Evolutionary conservation across 2,797 vertebrate genomes (phyloP).

Genomic region (Micrastur ruficollis): DNA sequence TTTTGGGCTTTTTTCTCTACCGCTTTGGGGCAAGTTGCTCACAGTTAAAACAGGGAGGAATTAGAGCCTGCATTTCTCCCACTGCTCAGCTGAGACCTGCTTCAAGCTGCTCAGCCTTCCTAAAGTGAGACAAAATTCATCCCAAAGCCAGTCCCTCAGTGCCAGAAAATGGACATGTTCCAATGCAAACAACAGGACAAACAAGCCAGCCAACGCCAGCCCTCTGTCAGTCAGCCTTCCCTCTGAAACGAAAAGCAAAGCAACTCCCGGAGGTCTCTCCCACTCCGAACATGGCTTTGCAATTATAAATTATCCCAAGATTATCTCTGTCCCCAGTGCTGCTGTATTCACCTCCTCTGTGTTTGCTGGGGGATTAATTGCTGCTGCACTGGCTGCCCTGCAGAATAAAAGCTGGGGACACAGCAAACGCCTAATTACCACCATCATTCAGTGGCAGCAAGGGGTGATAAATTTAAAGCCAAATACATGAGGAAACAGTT

Average conservation of each 20-base stretch:
- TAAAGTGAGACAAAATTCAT: background rate
- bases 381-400: constrained; percentile 1
- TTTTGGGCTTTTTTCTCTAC: background rate
- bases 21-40: background rate
- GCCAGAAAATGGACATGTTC: background rate
- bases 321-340: background rate
- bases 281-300: background rate
- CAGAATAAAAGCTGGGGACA: background rate
- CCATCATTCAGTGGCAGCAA: background rate
- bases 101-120: background rate
- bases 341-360: background rate
- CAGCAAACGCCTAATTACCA: constrained; percentile 14
- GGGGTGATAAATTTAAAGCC: constrained; percentile 8
- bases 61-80: background rate
- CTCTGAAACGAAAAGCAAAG: background rate
- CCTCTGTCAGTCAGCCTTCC: background rate
- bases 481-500: background rate
- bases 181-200: constrained; percentile 7
- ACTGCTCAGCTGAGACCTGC: background rate
- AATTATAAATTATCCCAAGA: constrained; percentile 50
- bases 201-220: background rate
- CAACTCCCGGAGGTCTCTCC: constrained; percentile 5
- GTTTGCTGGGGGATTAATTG: constrained; percentile 16
- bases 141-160: background rate
- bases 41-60: background rate